Conservation (phyloP, 2,797 vertebrate genomes). For the Phrynocephalus vlangalii region DNA sequence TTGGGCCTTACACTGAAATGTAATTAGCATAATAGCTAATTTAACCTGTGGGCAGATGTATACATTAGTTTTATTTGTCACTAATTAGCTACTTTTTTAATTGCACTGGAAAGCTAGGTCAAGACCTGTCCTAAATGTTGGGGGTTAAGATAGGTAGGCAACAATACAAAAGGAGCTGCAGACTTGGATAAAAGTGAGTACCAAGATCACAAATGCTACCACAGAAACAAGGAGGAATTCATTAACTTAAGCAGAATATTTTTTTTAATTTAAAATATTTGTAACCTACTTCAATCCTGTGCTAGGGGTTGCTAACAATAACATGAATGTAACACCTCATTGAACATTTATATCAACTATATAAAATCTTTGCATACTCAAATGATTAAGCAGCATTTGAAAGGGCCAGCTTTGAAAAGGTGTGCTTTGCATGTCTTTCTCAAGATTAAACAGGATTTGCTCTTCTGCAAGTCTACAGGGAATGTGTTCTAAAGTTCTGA, state of each 20-base stretch:
- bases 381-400: neutral
- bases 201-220: neutral
- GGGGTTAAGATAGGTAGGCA: constrained; percentile 2
- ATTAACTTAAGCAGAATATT: neutral
- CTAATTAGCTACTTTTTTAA: constrained; percentile 40
- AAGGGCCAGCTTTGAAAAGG: neutral
- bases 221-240: neutral
- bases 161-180: neutral
- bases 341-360: neutral
- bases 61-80: constrained; percentile 30
- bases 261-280: constrained; percentile 20
- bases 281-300: neutral
- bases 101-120: constrained; percentile 31
- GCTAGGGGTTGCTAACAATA: neutral
- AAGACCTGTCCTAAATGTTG: constrained; percentile 35
- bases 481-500: neutral
- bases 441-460: neutral
- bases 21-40: constrained; percentile 38
- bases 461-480: neutral
- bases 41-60: constrained; percentile 27
- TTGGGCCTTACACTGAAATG: constrained; percentile 8
- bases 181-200: neutral
- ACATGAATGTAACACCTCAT: neutral
- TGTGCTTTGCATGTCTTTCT: neutral
- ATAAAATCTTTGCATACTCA: neutral